phyloP scores from a whole-genome alignment of 2,797 vertebrate species.

The Paratrypauchen microcephalus region DNA sequence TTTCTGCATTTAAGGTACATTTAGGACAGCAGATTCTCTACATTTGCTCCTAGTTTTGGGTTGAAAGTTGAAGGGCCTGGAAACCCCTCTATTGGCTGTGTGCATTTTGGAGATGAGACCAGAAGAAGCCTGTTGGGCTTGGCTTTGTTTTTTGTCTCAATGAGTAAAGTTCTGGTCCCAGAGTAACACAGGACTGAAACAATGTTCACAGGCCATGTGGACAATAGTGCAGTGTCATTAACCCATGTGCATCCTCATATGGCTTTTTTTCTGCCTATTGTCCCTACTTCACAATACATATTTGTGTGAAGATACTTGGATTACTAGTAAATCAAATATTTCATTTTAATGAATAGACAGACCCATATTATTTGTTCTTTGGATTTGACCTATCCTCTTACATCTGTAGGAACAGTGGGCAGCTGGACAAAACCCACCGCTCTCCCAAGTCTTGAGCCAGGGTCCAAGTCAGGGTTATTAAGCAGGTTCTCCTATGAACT shows the following conservation, averaged over 20 bases:
- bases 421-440: neutral
- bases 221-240: constrained; percentile 41
- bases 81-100: constrained; percentile 27
- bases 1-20: neutral
- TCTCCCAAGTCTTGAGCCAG: neutral
- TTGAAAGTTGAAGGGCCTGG: constrained; percentile 32
- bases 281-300: constrained; percentile 18
- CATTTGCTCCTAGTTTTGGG: neutral
- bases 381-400: neutral
- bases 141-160: constrained; percentile 53
- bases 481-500: neutral
- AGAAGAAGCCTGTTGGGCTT: constrained; percentile 47
- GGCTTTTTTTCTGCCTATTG: constrained; percentile 4
- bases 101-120: constrained; percentile 37
- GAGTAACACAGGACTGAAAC: constrained; percentile 34
- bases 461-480: neutral
- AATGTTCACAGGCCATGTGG: constrained; percentile 40
- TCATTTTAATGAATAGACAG: too few relatives aligned
- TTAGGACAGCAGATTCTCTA: neutral
- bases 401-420: neutral
- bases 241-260: constrained; percentile 17
- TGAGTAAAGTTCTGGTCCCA: constrained; percentile 66
- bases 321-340: too few relatives aligned
- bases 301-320: constrained; percentile 2
- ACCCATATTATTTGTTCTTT: constrained; percentile 2